Evolutionary conservation across 2,797 vertebrate genomes (phyloP), one percentile per base, ranked within the genome.

Genomic region (Helarctos malayanus): DNA sequence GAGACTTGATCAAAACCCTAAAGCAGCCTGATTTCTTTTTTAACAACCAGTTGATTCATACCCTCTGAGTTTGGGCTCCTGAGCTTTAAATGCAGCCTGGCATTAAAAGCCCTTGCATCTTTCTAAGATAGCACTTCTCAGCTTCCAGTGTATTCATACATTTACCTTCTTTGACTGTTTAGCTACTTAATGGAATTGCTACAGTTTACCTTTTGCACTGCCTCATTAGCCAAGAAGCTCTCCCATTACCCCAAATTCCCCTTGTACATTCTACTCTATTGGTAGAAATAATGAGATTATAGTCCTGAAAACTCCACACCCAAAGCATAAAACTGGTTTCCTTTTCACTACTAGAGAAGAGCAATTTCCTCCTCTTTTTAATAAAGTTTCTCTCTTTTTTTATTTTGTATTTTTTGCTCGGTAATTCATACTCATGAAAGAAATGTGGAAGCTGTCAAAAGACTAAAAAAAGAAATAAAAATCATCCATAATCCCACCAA

Each of bases 381-480:
- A 21, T 23, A n/a, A 83, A 80, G 78, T 73, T 63, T 49, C 32
- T 23, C 38, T 19, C 38, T 56, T 11, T 76, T 89, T 45, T 21
- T 81, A 52, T 52, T 78, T 73, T 47, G 25, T 47, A 15, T 13
- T 56, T 71, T 90, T 91, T 25, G 12, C 59, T 76, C 87, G 56
- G 27, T 93, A 84, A 65, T 41, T 87, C 78, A 63, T 18, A 54
- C 41, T 82, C 49, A 63, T 88, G 91, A 82, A 82, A 93, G 73
- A 96, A 91, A 83, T 80, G 91, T 29, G n/a, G 47, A 86, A 89
- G 61, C 73, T 80, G 15, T 35, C 78, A 52, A 96, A 95, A 97
- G 78, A 94, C 65, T 78, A 76, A 88, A 93, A 95, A 89, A 52
- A 89, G 68, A 19, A 86, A 85, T 54, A 47, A 41, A 85, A 61